phyloP scores from a whole-genome alignment of 2,113 vertebrate genomes.

The Arenaria interpres region DNA sequence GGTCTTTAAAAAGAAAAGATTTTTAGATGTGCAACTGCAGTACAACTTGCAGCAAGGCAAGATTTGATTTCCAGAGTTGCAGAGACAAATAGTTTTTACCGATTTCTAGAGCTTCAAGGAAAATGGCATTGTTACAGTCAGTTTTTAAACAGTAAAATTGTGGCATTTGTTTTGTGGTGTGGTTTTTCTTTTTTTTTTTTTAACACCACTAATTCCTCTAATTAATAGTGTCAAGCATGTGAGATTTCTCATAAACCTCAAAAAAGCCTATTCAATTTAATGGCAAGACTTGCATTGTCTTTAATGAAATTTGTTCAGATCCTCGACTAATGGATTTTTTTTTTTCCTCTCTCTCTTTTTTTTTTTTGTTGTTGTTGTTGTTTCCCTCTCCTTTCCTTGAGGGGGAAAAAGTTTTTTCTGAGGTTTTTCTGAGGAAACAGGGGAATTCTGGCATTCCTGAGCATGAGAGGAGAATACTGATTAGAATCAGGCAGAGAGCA shows the following conservation, averaged over 20 bases:
- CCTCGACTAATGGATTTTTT: neutral
- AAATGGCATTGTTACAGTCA: neutral
- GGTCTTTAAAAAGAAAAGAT: neutral
- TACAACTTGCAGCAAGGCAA: neutral
- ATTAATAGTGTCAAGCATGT: constrained; percentile 12
- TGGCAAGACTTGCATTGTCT: neutral
- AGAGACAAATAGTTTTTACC: neutral
- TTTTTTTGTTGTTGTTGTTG: neutral
- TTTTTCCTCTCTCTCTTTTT: accelerated
- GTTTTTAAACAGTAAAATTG: neutral
- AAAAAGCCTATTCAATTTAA: neutral
- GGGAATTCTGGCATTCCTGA: constrained; percentile 36
- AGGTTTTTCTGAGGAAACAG: neutral
- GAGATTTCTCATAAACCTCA: neutral
- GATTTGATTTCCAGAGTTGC: neutral
- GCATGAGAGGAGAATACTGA: constrained; percentile 24
- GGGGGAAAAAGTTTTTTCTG: neutral
- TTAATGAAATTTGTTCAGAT: neutral
- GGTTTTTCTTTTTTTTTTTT: neutral
- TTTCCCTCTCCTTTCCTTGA: neutral
- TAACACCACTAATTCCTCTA: neutral
- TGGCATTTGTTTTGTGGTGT: neutral
- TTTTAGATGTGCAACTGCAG: neutral
- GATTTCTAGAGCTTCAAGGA: neutral
- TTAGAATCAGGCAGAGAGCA: constrained; percentile 38